Base-by-base conservation (phyloP, 1,140 invertebrate species). In the Neelides sp. region DNA sequence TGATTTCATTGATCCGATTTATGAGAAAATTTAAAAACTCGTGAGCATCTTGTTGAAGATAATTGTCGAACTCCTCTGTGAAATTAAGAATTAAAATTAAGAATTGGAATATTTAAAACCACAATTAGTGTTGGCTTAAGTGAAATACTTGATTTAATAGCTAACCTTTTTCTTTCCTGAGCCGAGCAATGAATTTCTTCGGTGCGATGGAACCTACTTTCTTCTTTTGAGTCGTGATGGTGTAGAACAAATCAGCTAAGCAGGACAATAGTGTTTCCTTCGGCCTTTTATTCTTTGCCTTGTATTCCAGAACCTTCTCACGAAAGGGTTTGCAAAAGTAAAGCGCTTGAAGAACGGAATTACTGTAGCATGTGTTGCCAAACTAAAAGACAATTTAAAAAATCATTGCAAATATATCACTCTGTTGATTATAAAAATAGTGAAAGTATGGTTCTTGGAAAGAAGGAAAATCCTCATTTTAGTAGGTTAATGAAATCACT, bases 301-400 rank as follows among this genome's bases (percentile, higher is more conserved):
- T 98, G 67, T 98, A 98, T 68, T 96, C 91, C 43, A 99, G 71
- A 23, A 99, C 93, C 72, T 91, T 96, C 64, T 99, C 94, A 68
- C 96, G 78, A 68, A 99, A 98, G 54, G 94, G 94, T 65, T 91
- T 85, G 70, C 96, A 99, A 68, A 98, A 99, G 68, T 98, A 99
- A 47, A 99, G 74, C 17, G 96, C 96, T 80, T 99, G 96, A 48
- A 99, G 74, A 47, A 99, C 96, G 34, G 93, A 98, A 72, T 99
- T 99, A 67, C 92, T 96, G 66, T 99, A 99, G 71, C 96, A 99
- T 8, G 96, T 99, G 71, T 99, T 99, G 48, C 96, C 96, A 79
- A 99, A 99, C 91, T 96, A 72, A 61, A 83, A 80, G 64, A 56
- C 62, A 58, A 53, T 62, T n/a, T 46, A 41, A 49, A 45, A 46